A percentile compares a stretch with the other conserved stretches of the same genome.
These are phyloP conservation scores for Morpho deidamia DNA, from an alignment of 2,888 invertebrate genomes.

Conservation along the genomic window DNA sequence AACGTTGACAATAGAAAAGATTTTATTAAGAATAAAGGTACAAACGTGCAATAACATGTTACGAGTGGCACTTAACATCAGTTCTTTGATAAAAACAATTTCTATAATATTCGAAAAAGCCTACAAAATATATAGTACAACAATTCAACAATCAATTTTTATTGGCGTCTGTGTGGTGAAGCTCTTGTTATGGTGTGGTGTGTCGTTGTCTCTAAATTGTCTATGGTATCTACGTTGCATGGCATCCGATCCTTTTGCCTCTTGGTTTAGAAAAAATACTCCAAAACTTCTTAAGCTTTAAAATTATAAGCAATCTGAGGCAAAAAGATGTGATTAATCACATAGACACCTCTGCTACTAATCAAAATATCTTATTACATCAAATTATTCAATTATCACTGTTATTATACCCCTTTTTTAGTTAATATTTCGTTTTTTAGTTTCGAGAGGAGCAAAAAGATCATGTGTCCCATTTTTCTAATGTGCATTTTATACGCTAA, in stretches of 20 bases:
- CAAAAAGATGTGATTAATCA: slow-evolving; percentile 12
- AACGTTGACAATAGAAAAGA: slow-evolving; percentile 36
- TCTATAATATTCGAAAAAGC: slow-evolving; percentile 39
- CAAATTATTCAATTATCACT: too few relatives aligned
- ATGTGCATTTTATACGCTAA: slow-evolving; percentile 14
- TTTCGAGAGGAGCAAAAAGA: slow-evolving; percentile 12
- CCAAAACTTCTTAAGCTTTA: too few relatives aligned
- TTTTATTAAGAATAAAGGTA: slow-evolving; percentile 38
- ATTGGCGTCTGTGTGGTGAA: slow-evolving; percentile 51
- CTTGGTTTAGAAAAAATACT: neutral
- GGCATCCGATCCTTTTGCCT: slow-evolving; percentile 2
- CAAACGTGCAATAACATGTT: slow-evolving; percentile 42
- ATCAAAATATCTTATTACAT: neutral
- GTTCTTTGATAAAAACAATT: slow-evolving; percentile 49
- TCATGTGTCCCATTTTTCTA: slow-evolving; percentile 13
- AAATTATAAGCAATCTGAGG: neutral
- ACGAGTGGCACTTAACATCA: slow-evolving; percentile 62
- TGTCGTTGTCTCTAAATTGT: slow-evolving; percentile 73
- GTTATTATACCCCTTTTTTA: neutral
- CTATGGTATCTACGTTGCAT: slow-evolving; percentile 29
- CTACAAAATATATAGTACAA: slow-evolving; percentile 23
- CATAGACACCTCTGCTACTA: slow-evolving; percentile 7
- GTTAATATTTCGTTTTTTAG: neutral
- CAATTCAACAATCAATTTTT: slow-evolving; percentile 32
- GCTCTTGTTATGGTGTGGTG: slow-evolving; percentile 67